phyloP scores from a whole-genome alignment of 2,888 invertebrate species.

The Mellilla xanthometata region DNA sequence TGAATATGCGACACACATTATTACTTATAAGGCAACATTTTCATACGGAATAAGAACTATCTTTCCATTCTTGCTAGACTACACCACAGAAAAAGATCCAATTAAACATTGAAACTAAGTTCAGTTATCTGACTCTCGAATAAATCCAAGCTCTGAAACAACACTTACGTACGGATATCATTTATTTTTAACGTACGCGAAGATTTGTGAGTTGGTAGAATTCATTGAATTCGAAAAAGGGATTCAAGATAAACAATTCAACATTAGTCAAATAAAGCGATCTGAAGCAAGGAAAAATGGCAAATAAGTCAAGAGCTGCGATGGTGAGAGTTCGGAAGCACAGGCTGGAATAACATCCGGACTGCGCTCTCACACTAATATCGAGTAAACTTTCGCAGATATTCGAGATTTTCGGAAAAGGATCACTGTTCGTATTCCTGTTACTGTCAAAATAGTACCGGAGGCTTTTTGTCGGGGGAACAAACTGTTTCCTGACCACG shows the following conservation, averaged over 20 bases:
- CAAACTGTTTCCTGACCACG: slow-evolving; percentile 19
- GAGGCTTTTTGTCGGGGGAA: slow-evolving; percentile 21
- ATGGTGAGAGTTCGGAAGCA: slow-evolving; percentile 49
- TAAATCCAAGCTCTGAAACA: slow-evolving; percentile 47
- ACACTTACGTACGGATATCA: slow-evolving; percentile 39
- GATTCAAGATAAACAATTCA: slow-evolving; percentile 48
- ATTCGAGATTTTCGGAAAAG: slow-evolving; percentile 19
- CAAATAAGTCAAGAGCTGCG: slow-evolving; percentile 45
- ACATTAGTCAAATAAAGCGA: slow-evolving; percentile 45
- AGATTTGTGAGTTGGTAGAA: slow-evolving; percentile 38
- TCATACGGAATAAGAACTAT: too few relatives aligned
- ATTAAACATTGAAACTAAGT: slow-evolving; percentile 46
- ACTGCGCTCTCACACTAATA: slow-evolving; percentile 14
- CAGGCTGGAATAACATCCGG: slow-evolving; percentile 50
- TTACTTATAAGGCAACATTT: too few relatives aligned
- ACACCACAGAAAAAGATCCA: slow-evolving; percentile 39
- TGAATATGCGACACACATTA: too few relatives aligned
- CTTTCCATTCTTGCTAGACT: too few relatives aligned
- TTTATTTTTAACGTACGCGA: slow-evolving; percentile 48
- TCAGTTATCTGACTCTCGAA: slow-evolving; percentile 43
- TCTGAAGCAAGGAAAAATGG: slow-evolving; percentile 43
- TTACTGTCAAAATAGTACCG: slow-evolving; percentile 25
- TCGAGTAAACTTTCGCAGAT: slow-evolving; percentile 21
- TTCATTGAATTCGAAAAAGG: slow-evolving; percentile 39
- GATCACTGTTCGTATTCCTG: slow-evolving; percentile 24